Evolutionary conservation across 2,797 vertebrate species (phyloP).

Genomic region (Neomorphus geoffroyi): DNA sequence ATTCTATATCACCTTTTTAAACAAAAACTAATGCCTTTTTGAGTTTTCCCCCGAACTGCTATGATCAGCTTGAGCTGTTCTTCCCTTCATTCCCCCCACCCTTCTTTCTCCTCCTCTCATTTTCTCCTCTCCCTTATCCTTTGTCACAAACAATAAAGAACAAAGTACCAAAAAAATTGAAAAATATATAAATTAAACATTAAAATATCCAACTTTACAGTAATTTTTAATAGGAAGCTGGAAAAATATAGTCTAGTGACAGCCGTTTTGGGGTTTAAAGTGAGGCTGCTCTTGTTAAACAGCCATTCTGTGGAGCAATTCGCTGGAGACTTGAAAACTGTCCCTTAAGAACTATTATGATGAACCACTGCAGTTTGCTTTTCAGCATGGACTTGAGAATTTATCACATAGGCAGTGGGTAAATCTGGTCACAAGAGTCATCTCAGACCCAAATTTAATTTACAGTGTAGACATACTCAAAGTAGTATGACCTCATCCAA

Average conservation of each 20-base stretch:
- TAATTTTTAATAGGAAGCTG: background rate
- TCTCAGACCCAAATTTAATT: slow-evolving; percentile 49
- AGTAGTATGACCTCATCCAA: slow-evolving; percentile 52
- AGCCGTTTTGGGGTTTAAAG: background rate
- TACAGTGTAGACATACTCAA: slow-evolving; percentile 17
- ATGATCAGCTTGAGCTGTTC: background rate
- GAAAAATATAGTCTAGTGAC: background rate
- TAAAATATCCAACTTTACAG: background rate
- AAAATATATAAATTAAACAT: background rate
- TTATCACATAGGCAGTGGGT: slow-evolving; percentile 4
- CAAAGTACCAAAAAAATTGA: background rate
- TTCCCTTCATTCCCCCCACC: background rate
- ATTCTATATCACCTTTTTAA: background rate
- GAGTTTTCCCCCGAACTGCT: background rate
- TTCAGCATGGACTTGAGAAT: slow-evolving; percentile 14
- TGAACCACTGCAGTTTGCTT: background rate
- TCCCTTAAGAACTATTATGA: background rate
- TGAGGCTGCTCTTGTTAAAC: background rate
- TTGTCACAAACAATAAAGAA: background rate
- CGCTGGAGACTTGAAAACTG: background rate
- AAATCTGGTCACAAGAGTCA: slow-evolving; percentile 29
- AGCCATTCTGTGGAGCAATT: background rate
- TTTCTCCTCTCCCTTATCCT: background rate
- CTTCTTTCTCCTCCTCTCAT: background rate
- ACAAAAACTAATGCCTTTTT: background rate